Percentiles rank a stretch among this genome's conserved stretches.
phyloP scores from a whole-genome alignment of 2,113 vertebrate species.

The Fregetta grallaria region DNA sequence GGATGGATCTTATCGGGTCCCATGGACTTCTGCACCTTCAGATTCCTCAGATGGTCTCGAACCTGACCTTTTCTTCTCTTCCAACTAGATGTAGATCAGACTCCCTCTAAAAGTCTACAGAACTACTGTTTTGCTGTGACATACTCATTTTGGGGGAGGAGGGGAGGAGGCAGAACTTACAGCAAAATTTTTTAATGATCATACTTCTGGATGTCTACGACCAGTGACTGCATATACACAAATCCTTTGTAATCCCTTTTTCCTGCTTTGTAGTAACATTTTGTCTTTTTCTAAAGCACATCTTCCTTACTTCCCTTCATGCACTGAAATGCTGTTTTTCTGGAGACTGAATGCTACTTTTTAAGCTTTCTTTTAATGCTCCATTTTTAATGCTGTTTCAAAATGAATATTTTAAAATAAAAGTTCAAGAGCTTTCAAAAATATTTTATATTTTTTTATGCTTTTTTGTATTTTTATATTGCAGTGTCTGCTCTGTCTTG shows the following conservation, averaged over 20 bases:
- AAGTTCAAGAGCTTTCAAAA: not conserved
- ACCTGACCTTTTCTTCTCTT: not conserved
- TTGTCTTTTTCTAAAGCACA: not conserved
- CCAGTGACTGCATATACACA: not conserved
- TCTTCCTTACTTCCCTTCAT: not conserved
- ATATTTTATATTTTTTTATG: not conserved
- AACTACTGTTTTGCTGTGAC: not conserved
- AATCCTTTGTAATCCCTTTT: not conserved
- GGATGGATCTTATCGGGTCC: too few species aligned
- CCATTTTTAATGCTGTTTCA: not conserved
- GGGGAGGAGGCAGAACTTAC: rapidly evolving
- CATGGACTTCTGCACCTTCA: too few species aligned
- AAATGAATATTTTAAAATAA: not conserved
- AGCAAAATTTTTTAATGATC: not conserved
- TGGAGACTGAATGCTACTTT: not conserved
- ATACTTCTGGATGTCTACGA: not conserved
- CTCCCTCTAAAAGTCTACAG: not conserved
- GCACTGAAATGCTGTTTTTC: not conserved
- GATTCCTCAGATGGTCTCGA: too few species aligned
- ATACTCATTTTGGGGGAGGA: not conserved
- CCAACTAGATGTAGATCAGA: not conserved
- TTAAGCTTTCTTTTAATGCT: not conserved
- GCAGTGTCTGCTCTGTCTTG: not conserved
- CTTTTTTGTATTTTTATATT: not conserved
- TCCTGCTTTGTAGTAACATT: not conserved